A percentile compares a stretch with the other conserved stretches of the same genome.
Conservation (phyloP, 2,797 vertebrate genomes). For the Eremophila alpestris region DNA sequence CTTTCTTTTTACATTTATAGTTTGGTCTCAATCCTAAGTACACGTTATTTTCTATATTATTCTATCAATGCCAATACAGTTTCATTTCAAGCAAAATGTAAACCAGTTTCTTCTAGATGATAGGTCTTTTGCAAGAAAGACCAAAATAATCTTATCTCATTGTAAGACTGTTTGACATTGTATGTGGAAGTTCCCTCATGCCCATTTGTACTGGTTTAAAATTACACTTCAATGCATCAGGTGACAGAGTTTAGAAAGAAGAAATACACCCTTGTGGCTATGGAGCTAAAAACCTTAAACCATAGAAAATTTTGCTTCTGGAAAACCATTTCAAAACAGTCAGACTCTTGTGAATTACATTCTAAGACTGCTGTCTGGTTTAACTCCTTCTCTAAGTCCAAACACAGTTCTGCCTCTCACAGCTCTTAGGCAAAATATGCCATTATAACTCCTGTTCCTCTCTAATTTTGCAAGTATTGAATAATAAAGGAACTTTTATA, state of each 20-base stretch:
- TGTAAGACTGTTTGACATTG: background rate
- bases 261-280: background rate
- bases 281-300: background rate
- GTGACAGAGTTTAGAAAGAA: background rate
- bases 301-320: background rate
- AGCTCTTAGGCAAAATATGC: background rate
- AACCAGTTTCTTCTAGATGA: background rate
- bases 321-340: background rate
- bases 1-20: background rate
- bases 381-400: background rate
- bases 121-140: background rate
- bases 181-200: accelerated
- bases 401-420: background rate
- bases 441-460: background rate
- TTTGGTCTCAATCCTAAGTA: background rate
- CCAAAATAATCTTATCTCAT: background rate
- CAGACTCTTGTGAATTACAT: background rate
- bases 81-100: background rate
- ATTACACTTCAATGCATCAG: background rate
- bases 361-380: background rate
- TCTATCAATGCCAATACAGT: background rate
- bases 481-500: background rate
- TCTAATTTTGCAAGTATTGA: background rate
- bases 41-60: background rate
- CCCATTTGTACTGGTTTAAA: background rate